Percentiles rank a stretch among this genome's conserved stretches.
phyloP scores from a whole-genome alignment of 2,113 vertebrate species.

The Microcebus tavaratra region DNA sequence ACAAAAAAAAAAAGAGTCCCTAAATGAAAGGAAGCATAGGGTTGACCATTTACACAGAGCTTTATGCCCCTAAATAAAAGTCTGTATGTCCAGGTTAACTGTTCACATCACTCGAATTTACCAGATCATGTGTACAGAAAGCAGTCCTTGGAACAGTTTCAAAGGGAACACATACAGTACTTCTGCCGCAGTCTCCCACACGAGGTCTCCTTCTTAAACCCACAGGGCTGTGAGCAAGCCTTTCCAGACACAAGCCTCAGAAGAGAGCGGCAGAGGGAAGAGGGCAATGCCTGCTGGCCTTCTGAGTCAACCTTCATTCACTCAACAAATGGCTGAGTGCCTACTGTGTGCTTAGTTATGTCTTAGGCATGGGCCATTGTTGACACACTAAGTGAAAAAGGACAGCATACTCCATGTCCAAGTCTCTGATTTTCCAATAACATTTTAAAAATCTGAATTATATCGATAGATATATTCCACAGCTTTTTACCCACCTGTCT shows the following conservation, averaged over 20 bases:
- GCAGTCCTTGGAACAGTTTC: not conserved
- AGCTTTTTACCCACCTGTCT: not conserved
- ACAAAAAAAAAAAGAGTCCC: not conserved
- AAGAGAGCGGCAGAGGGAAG: accelerated
- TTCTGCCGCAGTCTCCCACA: not conserved
- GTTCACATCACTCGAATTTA: not conserved
- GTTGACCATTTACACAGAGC: not conserved
- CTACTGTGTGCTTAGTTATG: not conserved
- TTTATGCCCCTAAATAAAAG: not conserved
- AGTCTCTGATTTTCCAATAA: not conserved
- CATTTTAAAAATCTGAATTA: not conserved
- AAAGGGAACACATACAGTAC: not conserved
- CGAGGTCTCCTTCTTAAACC: not conserved
- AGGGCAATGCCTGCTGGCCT: not conserved
- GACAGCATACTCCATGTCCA: not conserved
- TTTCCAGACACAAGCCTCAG: not conserved
- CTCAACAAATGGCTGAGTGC: not conserved
- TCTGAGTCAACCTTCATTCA: not conserved
- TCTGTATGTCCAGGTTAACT: not conserved
- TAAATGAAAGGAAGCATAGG: not conserved
- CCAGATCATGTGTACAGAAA: not conserved
- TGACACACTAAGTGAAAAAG: not conserved
- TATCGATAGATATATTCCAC: not conserved
- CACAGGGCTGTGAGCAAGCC: not conserved
- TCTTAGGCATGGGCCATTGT: not conserved